Base-by-base conservation (phyloP, 2,888 invertebrate species). In the Scrobipalpa atriplicella region DNA sequence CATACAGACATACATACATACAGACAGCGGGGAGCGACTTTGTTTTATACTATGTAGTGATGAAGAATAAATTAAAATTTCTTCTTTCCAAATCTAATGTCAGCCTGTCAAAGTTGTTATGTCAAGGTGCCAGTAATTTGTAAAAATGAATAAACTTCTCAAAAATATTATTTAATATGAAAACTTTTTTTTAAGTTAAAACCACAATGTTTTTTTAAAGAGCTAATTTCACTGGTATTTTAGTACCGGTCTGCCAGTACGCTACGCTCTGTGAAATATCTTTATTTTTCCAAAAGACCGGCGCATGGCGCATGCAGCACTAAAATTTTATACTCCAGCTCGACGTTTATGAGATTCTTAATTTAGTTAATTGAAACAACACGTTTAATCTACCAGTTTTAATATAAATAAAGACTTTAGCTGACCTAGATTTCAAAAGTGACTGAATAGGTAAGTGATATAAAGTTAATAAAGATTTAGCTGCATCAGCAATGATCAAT, bases 261-360 rank as follows among this genome's bases (percentile, higher is more conserved):
- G 13, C 11, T n/a, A 5, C 29, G 62, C 9, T n/a, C n/a, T 39
- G 10, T 29, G 29, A 29, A 29, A 29, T 29, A 29, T 3, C 18
- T 13, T 29, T 21, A 51, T 63, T 63, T 63, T 63, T 38, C 13
- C 63, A 52, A 63, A 63, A 16, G 36, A 9, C 51, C 47, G 47
- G 9, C 36, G 51, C 52, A 51, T n/a, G 47, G 9, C 36, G 51
- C 52, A 51, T n/a, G 62, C 51, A 10, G 63, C 63, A 36, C 51
- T 63, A 52, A 63, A 47, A 29, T 62, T 62, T 62, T 54, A 54
- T 21, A 18, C 18, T 21, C 18, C 3, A 16, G 21, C 19, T 21
- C 54, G 21, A 54, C 19, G 16, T 47, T 47, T 47, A 47, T 47
- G 47, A 47, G n/a, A 47, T 47, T 16, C 47, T 16, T 47, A 47